Evolutionary conservation across 1,140 invertebrate genomes (phyloP).

Genomic region (Lineus longissimus): DNA sequence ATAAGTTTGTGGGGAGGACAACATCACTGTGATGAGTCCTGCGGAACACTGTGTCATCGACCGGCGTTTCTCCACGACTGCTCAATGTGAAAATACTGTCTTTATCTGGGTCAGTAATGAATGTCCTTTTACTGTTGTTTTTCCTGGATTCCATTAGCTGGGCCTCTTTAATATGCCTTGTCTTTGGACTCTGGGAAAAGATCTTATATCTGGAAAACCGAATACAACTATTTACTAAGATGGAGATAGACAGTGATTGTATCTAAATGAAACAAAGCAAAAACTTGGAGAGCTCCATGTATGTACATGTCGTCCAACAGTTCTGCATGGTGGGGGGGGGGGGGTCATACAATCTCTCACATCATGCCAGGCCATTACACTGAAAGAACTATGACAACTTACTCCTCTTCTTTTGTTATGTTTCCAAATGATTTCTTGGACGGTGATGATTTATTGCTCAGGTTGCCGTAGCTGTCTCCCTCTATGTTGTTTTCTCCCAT

Average conservation of each 20-base stretch:
- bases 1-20: conserved; percentile 2
- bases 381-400: no score
- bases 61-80: conserved; percentile 7
- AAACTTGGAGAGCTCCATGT: neutral
- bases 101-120: neutral
- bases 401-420: no score
- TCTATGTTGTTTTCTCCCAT: neutral
- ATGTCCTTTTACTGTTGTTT: neutral
- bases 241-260: neutral
- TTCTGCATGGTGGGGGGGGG: neutral
- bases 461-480: neutral
- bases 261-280: no score
- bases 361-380: neutral
- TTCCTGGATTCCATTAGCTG: conserved; percentile 1
- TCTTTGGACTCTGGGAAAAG: conserved; percentile 39
- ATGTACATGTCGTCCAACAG: neutral
- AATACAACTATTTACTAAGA: neutral
- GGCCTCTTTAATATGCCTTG: conserved; percentile 27
- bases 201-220: conserved; percentile 29
- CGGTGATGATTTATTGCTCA: neutral
- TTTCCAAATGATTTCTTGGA: neutral
- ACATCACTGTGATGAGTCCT: neutral
- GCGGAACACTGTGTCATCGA: neutral
- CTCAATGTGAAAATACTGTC: conserved; percentile 6
- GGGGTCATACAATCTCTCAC: neutral